These are phyloP conservation scores for Bombus pyrosoma DNA, from an alignment of 1,140 invertebrate species.

Conservation along the genomic window DNA sequence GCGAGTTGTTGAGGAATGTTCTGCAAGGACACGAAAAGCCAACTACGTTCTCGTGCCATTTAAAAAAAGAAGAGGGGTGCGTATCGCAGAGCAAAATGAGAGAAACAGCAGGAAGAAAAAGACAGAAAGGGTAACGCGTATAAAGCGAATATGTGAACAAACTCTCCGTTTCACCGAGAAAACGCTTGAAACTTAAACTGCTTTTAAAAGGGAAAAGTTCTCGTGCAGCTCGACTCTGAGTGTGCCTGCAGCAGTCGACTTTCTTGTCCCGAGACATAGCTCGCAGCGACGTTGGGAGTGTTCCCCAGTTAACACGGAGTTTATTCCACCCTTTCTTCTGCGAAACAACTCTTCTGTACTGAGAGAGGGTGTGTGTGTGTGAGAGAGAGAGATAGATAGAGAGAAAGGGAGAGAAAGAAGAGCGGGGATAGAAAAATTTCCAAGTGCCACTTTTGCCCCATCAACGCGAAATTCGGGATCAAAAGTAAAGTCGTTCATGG, in stretches of 20 bases:
- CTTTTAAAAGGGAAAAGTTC: conserved; percentile 37
- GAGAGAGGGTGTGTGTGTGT: rapidly evolving
- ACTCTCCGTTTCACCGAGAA: conserved; percentile 42
- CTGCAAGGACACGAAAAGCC: not conserved
- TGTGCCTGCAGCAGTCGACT: conserved; percentile 21
- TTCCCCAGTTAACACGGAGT: conserved; percentile 44
- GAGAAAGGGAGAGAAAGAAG: not conserved
- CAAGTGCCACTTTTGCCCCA: conserved; percentile 6
- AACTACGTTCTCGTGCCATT: not conserved
- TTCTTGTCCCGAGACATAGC: conserved; percentile 25
- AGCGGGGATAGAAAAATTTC: not conserved
- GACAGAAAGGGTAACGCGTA: conserved; percentile 7
- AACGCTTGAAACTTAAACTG: conserved; percentile 56
- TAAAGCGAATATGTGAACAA: conserved; percentile 47
- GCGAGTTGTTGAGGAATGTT: not conserved
- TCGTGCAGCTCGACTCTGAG: not conserved
- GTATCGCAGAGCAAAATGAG: not conserved
- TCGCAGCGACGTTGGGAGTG: conserved; percentile 18
- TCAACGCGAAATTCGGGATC: conserved; percentile 34
- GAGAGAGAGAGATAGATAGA: not conserved
- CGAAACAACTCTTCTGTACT: not conserved
- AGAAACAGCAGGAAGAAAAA: not conserved
- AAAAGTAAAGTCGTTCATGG: not conserved
- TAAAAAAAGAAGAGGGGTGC: not conserved
- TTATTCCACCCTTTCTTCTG: conserved; percentile 38